phyloP scores from a whole-genome alignment of 2,113 vertebrate species.

The Arothron firmamentum region DNA sequence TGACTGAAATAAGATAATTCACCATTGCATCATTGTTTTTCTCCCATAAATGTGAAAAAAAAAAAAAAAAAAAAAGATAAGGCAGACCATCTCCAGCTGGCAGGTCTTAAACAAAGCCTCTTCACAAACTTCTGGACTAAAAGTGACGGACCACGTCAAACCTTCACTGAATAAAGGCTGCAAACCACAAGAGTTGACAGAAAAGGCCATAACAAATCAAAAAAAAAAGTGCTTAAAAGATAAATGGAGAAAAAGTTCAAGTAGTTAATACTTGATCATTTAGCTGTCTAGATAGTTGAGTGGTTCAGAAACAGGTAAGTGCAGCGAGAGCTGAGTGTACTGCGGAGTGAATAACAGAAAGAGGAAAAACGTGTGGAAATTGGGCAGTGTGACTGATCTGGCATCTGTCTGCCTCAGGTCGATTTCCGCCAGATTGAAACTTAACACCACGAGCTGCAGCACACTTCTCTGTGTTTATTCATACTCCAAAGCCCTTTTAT shows the following conservation, averaged over 20 bases:
- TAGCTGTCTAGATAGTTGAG: conserved; percentile 38
- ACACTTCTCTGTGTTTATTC: conserved; percentile 27
- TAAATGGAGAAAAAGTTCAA: not conserved
- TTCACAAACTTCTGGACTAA: not conserved
- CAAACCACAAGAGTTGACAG: not conserved
- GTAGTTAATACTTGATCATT: conserved; percentile 16
- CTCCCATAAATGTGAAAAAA: not conserved
- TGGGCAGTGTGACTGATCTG: conserved; percentile 70
- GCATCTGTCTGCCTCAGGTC: conserved; percentile 75
- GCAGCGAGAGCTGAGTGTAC: conserved; percentile 7
- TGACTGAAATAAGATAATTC: conserved; percentile 24
- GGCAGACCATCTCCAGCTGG: conserved; percentile 38
- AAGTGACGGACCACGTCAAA: too few species aligned
- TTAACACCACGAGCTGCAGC: conserved; percentile 51
- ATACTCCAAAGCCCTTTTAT: conserved; percentile 51
- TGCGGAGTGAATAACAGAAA: conserved; percentile 14
- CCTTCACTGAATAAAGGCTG: too few species aligned
- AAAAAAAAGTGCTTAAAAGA: not conserved
- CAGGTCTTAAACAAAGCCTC: conserved; percentile 25
- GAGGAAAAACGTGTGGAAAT: conserved; percentile 32
- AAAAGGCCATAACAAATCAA: not conserved
- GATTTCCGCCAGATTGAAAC: conserved; percentile 68
- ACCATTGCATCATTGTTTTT: conserved; percentile 29
- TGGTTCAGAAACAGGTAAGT: conserved; percentile 16
- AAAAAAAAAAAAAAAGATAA: conserved; percentile 12